These are phyloP conservation scores for Haliclona indistincta DNA, from an alignment of 37 sponge, comb jelly and placozoan genomes.

Conservation along the genomic window DNA sequence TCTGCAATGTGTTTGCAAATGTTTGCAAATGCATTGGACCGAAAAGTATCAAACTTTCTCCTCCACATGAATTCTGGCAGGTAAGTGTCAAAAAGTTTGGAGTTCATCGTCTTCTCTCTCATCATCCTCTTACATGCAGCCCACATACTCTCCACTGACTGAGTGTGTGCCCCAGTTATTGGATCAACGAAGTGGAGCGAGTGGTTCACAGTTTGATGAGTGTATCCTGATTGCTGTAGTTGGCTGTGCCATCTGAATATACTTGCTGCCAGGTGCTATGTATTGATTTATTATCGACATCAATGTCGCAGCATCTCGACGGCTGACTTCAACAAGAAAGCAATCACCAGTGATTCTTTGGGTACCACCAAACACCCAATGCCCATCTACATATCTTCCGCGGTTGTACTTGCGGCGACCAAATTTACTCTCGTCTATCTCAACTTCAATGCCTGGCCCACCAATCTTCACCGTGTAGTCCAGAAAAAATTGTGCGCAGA, in stretches of 20 bases:
- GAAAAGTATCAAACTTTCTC: conserved; percentile 4
- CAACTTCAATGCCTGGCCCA: conserved; percentile 32
- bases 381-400: background rate
- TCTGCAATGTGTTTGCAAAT: conserved; percentile 23
- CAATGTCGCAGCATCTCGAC: background rate
- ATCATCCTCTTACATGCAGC: conserved; percentile 7
- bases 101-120: background rate
- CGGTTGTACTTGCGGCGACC: conserved; percentile 29
- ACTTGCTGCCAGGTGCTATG: conserved; percentile 9
- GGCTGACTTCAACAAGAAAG: background rate
- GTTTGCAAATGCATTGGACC: background rate
- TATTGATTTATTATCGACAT: conserved; percentile 33
- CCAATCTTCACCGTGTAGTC: conserved; percentile 29
- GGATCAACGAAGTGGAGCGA: conserved; percentile 51
- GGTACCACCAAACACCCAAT: conserved; percentile 23
- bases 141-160: conserved; percentile 21
- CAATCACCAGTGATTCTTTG: conserved; percentile 1
- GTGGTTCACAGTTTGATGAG: conserved; percentile 46
- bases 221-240: too few relatives aligned
- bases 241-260: too few relatives aligned
- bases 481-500: conserved; percentile 35
- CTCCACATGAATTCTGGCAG: conserved; percentile 42
- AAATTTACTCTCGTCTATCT: conserved; percentile 43
- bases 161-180: conserved; percentile 33
- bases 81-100: conserved; percentile 10